Base-by-base conservation (phyloP, 2,113 vertebrate species). In the Sylvia atricapilla region DNA sequence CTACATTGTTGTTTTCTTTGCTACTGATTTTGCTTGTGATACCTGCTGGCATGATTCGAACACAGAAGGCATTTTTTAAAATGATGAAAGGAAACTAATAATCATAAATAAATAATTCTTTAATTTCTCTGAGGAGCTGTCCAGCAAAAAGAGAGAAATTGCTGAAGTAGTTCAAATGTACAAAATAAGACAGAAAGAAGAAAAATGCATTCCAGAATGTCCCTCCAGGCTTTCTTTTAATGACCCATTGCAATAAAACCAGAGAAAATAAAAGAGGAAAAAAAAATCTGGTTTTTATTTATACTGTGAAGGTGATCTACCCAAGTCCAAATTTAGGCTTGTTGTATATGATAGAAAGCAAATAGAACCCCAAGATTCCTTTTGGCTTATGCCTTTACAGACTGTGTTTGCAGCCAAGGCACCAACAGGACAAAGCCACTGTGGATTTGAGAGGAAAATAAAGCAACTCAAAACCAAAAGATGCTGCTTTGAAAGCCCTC, bases 71-170 rank as follows among this genome's bases (percentile, higher is more conserved):
- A 89, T 93, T 95, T 93, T 96, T 93, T 83, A 67, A 90, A 94
- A 93, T 77, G 83, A 83, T 86, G 90, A 97, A 97, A 94, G 74
- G 73, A 94, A 94, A 95, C 91, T 95, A 96, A 94, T 96, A 94
- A 94, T 93, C 94, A 96, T 97, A 96, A 97, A 97, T 94, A 96
- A 96, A 78, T 97, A 95, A 96, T 95, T 94, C 91, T 68, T 94
- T 94, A 93, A 97, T 97, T 96, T 97, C 94, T 97, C 94, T 1
- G 4, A 95, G 93, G 95, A 97, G 76, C 30, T 97, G 95, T 95
- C 96, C 92, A 96, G 92, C 56, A 96, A 95, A 95, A 95, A 64
- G 41, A 93, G 23, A 95, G 60, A 91, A 97, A 95, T 76, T 6
- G 53, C 88, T 95, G 92, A 96, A 94, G 86, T 94, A 93, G 90